Evolutionary conservation across 2,797 vertebrate genomes (phyloP).

Genomic region (Protonibea diacanthus): DNA sequence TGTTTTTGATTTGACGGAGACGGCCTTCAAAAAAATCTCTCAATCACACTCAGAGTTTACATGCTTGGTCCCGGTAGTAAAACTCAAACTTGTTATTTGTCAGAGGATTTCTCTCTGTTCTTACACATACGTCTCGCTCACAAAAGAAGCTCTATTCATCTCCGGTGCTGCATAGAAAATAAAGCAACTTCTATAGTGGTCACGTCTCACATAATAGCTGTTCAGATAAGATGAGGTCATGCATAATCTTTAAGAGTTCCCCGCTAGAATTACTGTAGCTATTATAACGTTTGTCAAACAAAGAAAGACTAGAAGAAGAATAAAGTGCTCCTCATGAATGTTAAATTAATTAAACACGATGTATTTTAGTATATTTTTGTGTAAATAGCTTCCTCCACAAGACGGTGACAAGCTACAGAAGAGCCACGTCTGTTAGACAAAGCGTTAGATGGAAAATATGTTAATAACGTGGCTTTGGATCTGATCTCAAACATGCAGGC

Average conservation of each 20-base stretch:
- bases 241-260: conserved; percentile 51
- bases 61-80: background rate
- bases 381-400: background rate
- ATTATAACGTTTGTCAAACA: conserved; percentile 33
- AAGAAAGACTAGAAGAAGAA: conserved; percentile 20
- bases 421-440: background rate
- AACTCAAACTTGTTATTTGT: conserved; percentile 24
- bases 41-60: background rate
- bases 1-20: conserved; percentile 27
- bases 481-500: background rate
- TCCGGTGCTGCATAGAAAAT: conserved; percentile 26
- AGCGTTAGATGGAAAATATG: background rate
- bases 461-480: background rate
- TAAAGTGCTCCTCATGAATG: conserved; percentile 36
- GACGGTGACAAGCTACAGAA: background rate
- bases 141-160: conserved; percentile 40
- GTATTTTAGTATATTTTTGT: background rate
- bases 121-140: conserved; percentile 12
- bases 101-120: conserved; percentile 37
- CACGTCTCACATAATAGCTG: conserved; percentile 29
- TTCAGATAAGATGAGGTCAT: conserved; percentile 55
- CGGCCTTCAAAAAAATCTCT: conserved; percentile 23
- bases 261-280: conserved; percentile 18
- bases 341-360: conserved; percentile 34
- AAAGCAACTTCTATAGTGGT: conserved; percentile 34